Percentiles rank a stretch among this genome's conserved stretches.
phyloP scores from a whole-genome alignment of 2,113 vertebrate genomes.

The Conger conger region DNA sequence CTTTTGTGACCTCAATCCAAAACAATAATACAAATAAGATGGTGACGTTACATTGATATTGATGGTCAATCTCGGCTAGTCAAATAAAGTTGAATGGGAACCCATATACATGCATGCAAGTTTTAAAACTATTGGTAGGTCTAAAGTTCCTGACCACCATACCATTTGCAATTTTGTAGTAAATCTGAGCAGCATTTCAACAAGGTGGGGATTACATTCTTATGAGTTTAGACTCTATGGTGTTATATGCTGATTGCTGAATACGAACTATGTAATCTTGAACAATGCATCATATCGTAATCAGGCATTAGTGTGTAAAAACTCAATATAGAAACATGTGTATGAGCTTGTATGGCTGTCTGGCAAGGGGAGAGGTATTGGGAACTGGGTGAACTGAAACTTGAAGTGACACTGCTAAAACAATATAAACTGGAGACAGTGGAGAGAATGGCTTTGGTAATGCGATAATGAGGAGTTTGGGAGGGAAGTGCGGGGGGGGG shows the following conservation, averaged over 20 bases:
- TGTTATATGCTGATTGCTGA: too few species aligned
- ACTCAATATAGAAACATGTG: neutral
- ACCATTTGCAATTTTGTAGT: neutral
- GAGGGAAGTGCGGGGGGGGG: slow-evolving; percentile 47
- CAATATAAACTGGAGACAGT: slow-evolving; percentile 70
- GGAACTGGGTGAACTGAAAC: slow-evolving; percentile 43
- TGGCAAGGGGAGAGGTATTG: slow-evolving; percentile 71
- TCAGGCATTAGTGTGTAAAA: too few species aligned
- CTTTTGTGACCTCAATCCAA: neutral
- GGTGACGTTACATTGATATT: neutral
- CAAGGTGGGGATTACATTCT: too few species aligned
- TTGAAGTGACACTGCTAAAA: slow-evolving; percentile 71
- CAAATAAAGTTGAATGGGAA: neutral
- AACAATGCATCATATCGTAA: too few species aligned
- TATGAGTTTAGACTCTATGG: too few species aligned
- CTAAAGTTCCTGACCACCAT: neutral
- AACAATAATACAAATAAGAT: neutral
- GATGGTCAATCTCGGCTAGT: neutral
- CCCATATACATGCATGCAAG: neutral
- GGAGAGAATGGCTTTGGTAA: slow-evolving; percentile 68
- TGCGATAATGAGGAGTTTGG: slow-evolving; percentile 66
- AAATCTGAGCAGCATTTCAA: neutral
- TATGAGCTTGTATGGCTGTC: slow-evolving; percentile 54
- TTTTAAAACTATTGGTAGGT: neutral
- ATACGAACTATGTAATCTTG: too few species aligned